These are phyloP conservation scores for Acholoe squamosa DNA, from an alignment of 2,888 invertebrate genomes.

Conservation along the genomic window DNA sequence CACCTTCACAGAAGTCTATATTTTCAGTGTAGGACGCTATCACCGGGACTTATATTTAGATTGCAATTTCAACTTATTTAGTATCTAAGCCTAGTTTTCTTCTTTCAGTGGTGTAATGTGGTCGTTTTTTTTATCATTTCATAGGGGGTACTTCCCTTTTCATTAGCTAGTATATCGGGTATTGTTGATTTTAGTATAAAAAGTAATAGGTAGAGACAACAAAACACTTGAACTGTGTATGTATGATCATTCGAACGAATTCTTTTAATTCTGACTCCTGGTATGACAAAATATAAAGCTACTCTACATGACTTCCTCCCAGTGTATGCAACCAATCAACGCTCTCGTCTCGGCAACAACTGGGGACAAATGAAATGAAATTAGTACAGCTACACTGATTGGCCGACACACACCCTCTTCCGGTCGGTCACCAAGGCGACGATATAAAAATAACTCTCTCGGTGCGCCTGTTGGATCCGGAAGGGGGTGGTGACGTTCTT, in stretches of 20 bases:
- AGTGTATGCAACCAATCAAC: conserved; percentile 55
- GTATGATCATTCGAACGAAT: conserved; percentile 58
- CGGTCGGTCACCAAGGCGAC: conserved; percentile 17
- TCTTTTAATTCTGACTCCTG: conserved; percentile 54
- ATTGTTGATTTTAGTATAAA: too few relatives aligned
- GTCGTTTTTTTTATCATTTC: too few relatives aligned
- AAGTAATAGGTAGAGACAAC: not conserved
- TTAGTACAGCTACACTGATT: conserved; percentile 60
- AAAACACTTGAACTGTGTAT: not conserved
- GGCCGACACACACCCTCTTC: conserved; percentile 22
- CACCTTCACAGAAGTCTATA: too few relatives aligned
- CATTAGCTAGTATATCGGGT: too few relatives aligned
- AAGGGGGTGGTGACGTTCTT: conserved; percentile 20
- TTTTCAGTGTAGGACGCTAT: too few relatives aligned
- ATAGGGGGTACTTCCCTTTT: too few relatives aligned
- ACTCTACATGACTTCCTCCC: conserved; percentile 58
- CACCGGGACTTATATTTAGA: too few relatives aligned
- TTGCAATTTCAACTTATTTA: too few relatives aligned
- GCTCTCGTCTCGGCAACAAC: conserved; percentile 43
- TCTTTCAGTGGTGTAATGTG: too few relatives aligned
- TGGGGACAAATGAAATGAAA: conserved; percentile 52
- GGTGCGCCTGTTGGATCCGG: not conserved
- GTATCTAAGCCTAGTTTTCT: too few relatives aligned
- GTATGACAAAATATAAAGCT: conserved; percentile 63
- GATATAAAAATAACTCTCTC: conserved; percentile 57